Percentiles rank a stretch among this genome's conserved stretches.
phyloP scores from a whole-genome alignment of 2,888 invertebrate species.

The Sialis lutaria region DNA sequence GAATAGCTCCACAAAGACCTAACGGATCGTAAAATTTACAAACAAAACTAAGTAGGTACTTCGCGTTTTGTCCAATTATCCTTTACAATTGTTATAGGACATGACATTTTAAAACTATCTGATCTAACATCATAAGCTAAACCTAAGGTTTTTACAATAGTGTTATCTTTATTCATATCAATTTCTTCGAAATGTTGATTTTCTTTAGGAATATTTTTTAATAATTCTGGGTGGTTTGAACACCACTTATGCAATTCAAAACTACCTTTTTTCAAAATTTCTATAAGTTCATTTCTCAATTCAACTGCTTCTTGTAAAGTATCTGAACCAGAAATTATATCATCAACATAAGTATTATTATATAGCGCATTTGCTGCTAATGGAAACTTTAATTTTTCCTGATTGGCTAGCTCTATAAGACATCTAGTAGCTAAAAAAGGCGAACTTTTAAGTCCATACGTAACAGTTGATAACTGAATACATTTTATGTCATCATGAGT shows the following conservation, averaged over 20 bases:
- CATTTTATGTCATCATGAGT: constrained; percentile 3
- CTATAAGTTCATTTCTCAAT: constrained; percentile 3
- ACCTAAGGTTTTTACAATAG: too few relatives aligned
- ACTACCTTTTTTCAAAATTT: not conserved
- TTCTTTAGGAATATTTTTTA: too few relatives aligned
- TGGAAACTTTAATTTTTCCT: too few relatives aligned
- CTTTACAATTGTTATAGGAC: too few relatives aligned
- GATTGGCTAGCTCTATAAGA: constrained; percentile 8
- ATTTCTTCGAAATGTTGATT: too few relatives aligned
- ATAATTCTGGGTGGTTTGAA: constrained; percentile 3
- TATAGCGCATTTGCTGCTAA: not conserved
- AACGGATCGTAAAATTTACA: too few relatives aligned
- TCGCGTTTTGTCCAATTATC: too few relatives aligned
- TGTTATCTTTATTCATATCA: too few relatives aligned
- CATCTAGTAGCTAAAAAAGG: constrained; percentile 10
- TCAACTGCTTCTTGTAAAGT: not conserved
- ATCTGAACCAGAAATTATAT: constrained; percentile 4
- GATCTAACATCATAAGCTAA: too few relatives aligned
- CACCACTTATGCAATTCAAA: constrained; percentile 9
- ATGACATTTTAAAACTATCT: too few relatives aligned
- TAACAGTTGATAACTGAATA: constrained; percentile 10
- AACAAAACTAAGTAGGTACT: too few relatives aligned
- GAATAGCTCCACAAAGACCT: too few relatives aligned
- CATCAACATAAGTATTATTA: constrained; percentile 6
- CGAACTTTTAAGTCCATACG: constrained; percentile 11